Evolutionary conservation across 2,113 vertebrate species (phyloP).

Genomic region (Oryzias javanicus): DNA sequence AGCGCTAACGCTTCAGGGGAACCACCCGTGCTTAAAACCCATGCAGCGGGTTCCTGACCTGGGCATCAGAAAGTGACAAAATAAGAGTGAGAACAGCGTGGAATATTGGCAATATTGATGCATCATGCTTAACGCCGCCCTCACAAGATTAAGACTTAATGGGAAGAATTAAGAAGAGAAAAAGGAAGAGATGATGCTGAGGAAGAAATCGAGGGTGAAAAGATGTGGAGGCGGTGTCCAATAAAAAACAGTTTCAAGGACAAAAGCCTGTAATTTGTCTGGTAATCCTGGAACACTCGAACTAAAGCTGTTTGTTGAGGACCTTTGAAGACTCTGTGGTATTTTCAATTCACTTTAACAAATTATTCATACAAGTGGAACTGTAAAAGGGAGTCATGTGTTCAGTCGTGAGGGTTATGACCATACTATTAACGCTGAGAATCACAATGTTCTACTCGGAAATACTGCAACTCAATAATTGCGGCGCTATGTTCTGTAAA

Average conservation of each 20-base stretch:
- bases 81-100: slow-evolving; percentile 7
- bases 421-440: neutral
- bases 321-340: slow-evolving; percentile 23
- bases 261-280: slow-evolving; percentile 66
- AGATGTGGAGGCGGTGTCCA: slow-evolving; percentile 45
- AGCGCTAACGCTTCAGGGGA: neutral
- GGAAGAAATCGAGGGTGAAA: slow-evolving; percentile 37
- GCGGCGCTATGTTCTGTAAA: neutral
- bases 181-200: slow-evolving; percentile 11
- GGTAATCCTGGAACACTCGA: slow-evolving; percentile 58
- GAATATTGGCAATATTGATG: slow-evolving; percentile 49
- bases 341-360: slow-evolving; percentile 39
- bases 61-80: neutral
- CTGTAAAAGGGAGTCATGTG: slow-evolving; percentile 14
- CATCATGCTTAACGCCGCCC: slow-evolving; percentile 33
- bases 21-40: no score
- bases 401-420: slow-evolving; percentile 23
- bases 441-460: neutral
- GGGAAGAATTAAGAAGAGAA: slow-evolving; percentile 33
- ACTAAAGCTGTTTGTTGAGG: slow-evolving; percentile 33
- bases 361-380: slow-evolving; percentile 24
- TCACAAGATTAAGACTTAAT: slow-evolving; percentile 39
- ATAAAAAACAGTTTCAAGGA: slow-evolving; percentile 59
- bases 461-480: slow-evolving; percentile 4
- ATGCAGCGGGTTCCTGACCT: no score